Evolutionary conservation across 2,888 invertebrate species (phyloP).

Genomic region (Nemotelus pantherinus): DNA sequence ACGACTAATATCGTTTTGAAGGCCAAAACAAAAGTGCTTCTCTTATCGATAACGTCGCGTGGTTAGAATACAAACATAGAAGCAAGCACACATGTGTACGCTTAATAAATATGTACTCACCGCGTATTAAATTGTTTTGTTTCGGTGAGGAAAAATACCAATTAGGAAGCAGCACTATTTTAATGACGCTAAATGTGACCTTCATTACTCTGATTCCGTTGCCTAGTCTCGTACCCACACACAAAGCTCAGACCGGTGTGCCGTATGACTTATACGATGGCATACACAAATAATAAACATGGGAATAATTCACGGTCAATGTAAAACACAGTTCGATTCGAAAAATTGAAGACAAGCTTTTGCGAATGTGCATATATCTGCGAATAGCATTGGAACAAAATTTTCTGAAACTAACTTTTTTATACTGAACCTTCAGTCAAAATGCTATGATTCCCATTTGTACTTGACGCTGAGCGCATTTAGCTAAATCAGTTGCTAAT

Average conservation of each 20-base stretch:
- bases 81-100: too few relatives aligned
- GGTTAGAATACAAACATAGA: neutral
- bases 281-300: constrained; percentile 6
- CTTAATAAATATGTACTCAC: neutral
- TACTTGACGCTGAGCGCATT: too few relatives aligned
- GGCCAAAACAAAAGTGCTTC: constrained; percentile 21
- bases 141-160: constrained; percentile 11
- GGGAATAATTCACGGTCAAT: constrained; percentile 42
- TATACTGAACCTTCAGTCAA: too few relatives aligned
- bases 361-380: too few relatives aligned
- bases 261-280: constrained; percentile 11
- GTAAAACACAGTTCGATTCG: constrained; percentile 11
- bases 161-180: constrained; percentile 26
- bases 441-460: too few relatives aligned
- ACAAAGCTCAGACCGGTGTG: constrained; percentile 1
- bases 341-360: too few relatives aligned
- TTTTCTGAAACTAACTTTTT: too few relatives aligned
- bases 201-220: constrained; percentile 31
- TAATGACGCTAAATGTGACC: constrained; percentile 38
- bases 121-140: too few relatives aligned
- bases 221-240: neutral
- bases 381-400: too few relatives aligned
- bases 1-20: neutral
- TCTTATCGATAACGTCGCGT: constrained; percentile 37
- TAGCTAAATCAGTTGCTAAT: too few relatives aligned